Evolutionary conservation across 2,113 vertebrate genomes (phyloP).

Genomic region (Platysternon megacephalum): DNA sequence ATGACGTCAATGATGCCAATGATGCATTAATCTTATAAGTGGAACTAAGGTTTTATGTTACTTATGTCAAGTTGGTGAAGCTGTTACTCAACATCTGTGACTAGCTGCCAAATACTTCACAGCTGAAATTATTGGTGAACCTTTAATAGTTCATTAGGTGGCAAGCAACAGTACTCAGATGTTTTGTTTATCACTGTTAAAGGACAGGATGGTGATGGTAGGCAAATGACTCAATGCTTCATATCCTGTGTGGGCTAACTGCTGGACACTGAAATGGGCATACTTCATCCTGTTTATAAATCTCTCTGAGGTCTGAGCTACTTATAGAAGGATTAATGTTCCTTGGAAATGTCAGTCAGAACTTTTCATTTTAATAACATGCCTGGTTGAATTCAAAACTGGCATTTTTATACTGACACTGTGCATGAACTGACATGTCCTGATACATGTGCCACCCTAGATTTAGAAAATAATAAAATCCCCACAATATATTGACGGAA

Average conservation of each 20-base stretch:
- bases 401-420: conserved; percentile 43
- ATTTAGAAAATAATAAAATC: conserved; percentile 68
- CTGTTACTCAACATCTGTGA: neutral
- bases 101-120: neutral
- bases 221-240: conserved; percentile 9
- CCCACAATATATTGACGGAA: conserved; percentile 48
- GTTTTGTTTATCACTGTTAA: neutral
- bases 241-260: neutral
- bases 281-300: conserved; percentile 2
- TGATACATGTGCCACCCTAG: conserved; percentile 59
- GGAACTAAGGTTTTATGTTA: neutral
- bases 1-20: neutral
- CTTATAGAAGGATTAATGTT: conserved; percentile 9
- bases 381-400: conserved; percentile 58
- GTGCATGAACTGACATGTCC: neutral
- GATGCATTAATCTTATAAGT: neutral
- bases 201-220: neutral
- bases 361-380: conserved; percentile 72
- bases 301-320: conserved; percentile 32
- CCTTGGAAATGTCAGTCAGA: conserved; percentile 54
- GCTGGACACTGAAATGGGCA: neutral
- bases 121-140: neutral
- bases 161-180: neutral
- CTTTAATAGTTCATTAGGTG: neutral
- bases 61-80: neutral